phyloP scores from a whole-genome alignment of 2,113 vertebrate species.

The Prionailurus bengalensis region DNA sequence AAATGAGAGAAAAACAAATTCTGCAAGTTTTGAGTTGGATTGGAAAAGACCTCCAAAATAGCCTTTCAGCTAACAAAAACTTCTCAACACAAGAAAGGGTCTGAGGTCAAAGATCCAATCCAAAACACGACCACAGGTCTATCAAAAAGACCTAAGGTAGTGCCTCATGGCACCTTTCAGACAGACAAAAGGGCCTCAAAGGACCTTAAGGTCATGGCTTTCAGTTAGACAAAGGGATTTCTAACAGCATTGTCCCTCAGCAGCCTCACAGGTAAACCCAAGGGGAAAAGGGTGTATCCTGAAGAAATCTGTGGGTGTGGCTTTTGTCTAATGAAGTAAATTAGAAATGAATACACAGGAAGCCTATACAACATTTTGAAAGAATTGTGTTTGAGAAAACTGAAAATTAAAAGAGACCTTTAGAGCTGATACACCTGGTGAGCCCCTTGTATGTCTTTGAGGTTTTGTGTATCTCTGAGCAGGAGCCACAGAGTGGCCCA shows the following conservation, averaged over 20 bases:
- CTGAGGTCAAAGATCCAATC: not conserved
- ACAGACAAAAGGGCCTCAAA: not conserved
- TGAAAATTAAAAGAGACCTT: conserved; percentile 8
- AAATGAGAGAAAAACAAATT: not conserved
- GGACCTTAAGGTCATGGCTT: not conserved
- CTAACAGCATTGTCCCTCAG: not conserved
- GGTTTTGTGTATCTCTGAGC: not conserved
- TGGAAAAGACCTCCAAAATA: not conserved
- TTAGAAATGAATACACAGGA: not conserved
- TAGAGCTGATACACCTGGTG: not conserved
- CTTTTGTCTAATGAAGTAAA: not conserved
- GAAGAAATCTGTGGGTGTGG: not conserved
- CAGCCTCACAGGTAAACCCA: not conserved
- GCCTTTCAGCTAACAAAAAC: not conserved
- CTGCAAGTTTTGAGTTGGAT: not conserved
- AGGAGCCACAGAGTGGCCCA: not conserved
- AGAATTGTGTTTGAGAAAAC: not conserved
- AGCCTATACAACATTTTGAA: not conserved
- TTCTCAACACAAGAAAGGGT: not conserved
- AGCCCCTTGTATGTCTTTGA: not conserved
- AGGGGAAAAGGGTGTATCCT: not conserved
- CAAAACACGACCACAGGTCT: not conserved
- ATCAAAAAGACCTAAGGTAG: not conserved
- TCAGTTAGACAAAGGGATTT: not conserved
- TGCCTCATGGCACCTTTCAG: not conserved